These are phyloP conservation scores for Urechis unicinctus DNA, from an alignment of 2,888 invertebrate genomes.

Conservation along the genomic window DNA sequence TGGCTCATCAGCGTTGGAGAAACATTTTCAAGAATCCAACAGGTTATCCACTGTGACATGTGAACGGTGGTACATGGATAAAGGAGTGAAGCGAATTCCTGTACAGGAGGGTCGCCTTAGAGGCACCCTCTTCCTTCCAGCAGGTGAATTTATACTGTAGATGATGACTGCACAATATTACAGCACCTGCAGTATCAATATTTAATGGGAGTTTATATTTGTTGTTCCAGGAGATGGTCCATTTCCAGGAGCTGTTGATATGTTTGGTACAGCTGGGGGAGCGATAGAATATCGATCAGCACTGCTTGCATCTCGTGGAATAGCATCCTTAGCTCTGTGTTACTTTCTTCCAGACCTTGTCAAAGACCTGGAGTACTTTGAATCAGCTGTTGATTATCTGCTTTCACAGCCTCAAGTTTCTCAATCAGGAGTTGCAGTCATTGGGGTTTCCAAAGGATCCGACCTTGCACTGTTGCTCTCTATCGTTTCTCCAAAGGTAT, in stretches of 20 bases:
- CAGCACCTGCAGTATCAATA: conserved; percentile 10
- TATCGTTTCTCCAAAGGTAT: conserved; percentile 5
- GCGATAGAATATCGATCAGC: conserved; percentile 31
- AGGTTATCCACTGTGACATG: neutral
- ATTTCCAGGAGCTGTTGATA: conserved; percentile 38
- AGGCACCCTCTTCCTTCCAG: conserved; percentile 30
- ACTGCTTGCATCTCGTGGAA: conserved; percentile 35
- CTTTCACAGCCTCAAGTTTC: conserved; percentile 19
- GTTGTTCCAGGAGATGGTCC: conserved; percentile 26
- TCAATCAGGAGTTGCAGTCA: conserved; percentile 20
- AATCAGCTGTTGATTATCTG: conserved; percentile 25
- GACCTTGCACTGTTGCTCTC: conserved; percentile 22
- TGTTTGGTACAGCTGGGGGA: conserved; percentile 39
- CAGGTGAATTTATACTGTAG: conserved; percentile 18
- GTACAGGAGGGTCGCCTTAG: conserved; percentile 25
- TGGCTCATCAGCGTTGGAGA: too few species aligned
- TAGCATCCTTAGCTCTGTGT: conserved; percentile 30
- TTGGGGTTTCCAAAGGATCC: conserved; percentile 29
- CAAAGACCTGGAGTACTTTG: conserved; percentile 23
- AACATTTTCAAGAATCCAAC: too few species aligned
- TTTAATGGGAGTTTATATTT: conserved; percentile 2
- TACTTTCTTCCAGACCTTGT: conserved; percentile 23
- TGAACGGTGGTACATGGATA: conserved; percentile 23
- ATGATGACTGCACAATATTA: neutral
- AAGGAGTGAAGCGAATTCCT: conserved; percentile 22